Conservation (phyloP, 1,140 invertebrate species). For the Araneus ventricosus region DNA sequence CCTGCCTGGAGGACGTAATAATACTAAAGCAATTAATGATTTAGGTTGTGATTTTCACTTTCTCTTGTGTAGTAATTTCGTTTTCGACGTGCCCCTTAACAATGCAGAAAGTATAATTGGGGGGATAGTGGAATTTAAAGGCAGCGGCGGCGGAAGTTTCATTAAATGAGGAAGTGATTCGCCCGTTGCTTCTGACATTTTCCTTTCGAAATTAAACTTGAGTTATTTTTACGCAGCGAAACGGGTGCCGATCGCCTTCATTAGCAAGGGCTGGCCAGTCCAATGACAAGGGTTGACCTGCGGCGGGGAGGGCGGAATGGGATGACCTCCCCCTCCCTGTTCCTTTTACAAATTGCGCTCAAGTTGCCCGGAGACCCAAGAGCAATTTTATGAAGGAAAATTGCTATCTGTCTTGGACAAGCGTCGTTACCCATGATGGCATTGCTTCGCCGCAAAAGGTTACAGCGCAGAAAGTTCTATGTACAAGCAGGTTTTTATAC, state of each 20-base stretch:
- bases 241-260: constrained; percentile 19
- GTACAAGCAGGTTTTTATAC: no score
- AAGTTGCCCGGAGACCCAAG: constrained; percentile 6
- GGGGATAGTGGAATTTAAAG: constrained; percentile 68
- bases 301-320: background rate
- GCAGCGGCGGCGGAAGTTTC: constrained; percentile 38
- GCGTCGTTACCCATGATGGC: no score
- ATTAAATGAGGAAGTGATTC: constrained; percentile 41
- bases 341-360: background rate
- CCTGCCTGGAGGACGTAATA: constrained; percentile 19
- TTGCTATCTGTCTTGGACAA: no score
- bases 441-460: no score
- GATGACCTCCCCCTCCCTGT: background rate
- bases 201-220: constrained; percentile 45
- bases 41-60: constrained; percentile 69
- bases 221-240: constrained; percentile 25
- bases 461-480: no score
- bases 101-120: constrained; percentile 69
- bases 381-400: constrained; percentile 8
- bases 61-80: constrained; percentile 58
- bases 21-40: constrained; percentile 72
- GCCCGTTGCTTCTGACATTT: constrained; percentile 23
- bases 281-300: background rate
- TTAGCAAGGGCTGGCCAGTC: background rate
- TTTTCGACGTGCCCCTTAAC: constrained; percentile 58